phyloP scores from a whole-genome alignment of 2,113 vertebrate genomes.

The Pseudolaguvia tuberculata region DNA sequence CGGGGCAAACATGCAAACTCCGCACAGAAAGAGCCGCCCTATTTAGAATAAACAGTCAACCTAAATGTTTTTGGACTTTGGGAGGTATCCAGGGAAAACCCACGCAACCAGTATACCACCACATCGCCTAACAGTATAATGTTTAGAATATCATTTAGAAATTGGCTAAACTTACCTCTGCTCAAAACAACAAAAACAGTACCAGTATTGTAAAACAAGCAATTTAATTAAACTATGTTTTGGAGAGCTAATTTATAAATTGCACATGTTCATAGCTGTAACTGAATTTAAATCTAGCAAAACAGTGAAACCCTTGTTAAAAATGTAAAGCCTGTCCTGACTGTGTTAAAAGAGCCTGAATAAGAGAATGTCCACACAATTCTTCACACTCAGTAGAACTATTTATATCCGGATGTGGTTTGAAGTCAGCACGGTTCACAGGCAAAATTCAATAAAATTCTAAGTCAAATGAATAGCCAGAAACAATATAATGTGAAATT shows the following conservation, averaged over 20 bases:
- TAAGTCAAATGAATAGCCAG: slow-evolving; percentile 40
- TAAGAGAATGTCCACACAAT: slow-evolving; percentile 42
- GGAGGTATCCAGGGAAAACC: too few relatives aligned
- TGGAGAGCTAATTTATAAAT: neutral
- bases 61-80: too few relatives aligned
- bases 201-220: neutral
- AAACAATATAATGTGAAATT: too few relatives aligned
- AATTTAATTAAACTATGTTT: neutral
- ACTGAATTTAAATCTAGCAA: neutral
- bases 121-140: neutral
- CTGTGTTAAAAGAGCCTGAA: slow-evolving; percentile 29
- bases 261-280: slow-evolving; percentile 4
- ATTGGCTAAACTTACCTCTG: too few relatives aligned
- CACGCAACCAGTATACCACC: too few relatives aligned
- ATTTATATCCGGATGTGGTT: slow-evolving; percentile 48
- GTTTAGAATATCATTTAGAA: neutral
- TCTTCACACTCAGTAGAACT: slow-evolving; percentile 44
- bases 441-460: slow-evolving; percentile 38
- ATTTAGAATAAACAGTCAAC: too few relatives aligned
- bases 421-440: slow-evolving; percentile 37
- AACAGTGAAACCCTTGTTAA: slow-evolving; percentile 3
- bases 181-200: too few relatives aligned
- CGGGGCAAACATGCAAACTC: too few relatives aligned
- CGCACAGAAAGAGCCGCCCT: too few relatives aligned
- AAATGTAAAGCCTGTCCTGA: slow-evolving; percentile 25